Base-by-base conservation (phyloP, 2,797 vertebrate species). In the Gambelia wislizenii region DNA sequence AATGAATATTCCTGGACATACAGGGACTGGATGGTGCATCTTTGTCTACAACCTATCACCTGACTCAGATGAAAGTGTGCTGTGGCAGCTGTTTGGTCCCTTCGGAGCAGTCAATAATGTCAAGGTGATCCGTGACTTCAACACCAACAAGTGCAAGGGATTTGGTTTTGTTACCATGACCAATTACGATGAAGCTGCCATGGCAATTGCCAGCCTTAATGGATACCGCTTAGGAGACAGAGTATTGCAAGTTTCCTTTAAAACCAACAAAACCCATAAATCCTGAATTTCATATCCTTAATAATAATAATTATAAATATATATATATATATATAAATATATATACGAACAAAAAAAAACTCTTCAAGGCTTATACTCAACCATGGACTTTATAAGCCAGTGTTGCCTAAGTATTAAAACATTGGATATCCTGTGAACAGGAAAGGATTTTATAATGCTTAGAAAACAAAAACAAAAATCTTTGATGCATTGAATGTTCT, bases 361-460 rank as follows among this genome's bases (percentile, higher is more conserved):
- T 99, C 98, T 98, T 98, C 97, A 98, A 99, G 99, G 99, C 99
- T 99, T 99, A 99, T 99, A 99, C 98, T 98, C 98, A 99, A 99
- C 98, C 98, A 99, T 99, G 99, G 99, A 99, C 99, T 99, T 97
- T 99, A 99, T 99, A 99, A 99, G 99, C 99, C 99, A 99, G 98
- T 98, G 99, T 99, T 99, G 99, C 99, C 99, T 99, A 99, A 99
- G 98, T 99, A 99, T 99, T 99, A 99, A 98, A 98, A 99, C 98
- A 98, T 99, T 99, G 98, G 98, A 98, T 98, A 97, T 98, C 98
- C 98, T 99, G 98, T 98, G 97, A 97, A 98, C 98, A 98, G 98
- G 98, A 98, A 97, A 97, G 97, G 97, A 97, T 98, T 98, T 98
- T 98, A 98, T 97, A 97, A 98, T 96, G 97, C 97, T 98, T 98